These are phyloP conservation scores for Beroe ovata DNA, from an alignment of 37 sponge, comb jelly and placozoan species.

Conservation along the genomic window DNA sequence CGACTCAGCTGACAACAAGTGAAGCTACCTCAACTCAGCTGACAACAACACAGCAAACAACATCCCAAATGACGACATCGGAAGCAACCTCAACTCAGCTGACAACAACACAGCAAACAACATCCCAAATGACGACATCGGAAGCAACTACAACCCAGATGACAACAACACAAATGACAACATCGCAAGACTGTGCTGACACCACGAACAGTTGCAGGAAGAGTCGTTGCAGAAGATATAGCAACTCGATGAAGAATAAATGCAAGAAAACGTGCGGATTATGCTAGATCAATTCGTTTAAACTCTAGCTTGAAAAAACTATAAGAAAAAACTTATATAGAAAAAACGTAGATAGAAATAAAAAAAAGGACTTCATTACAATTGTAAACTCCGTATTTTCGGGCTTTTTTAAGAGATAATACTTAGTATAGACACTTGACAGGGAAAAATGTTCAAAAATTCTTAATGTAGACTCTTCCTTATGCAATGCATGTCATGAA, in stretches of 20 bases:
- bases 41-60: not conserved
- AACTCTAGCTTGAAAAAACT: no score
- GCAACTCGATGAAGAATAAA: not conserved
- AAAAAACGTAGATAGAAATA: no score
- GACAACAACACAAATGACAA: not conserved
- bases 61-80: not conserved
- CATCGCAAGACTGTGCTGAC: not conserved
- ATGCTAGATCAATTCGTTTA: no score
- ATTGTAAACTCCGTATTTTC: no score
- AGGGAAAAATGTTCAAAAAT: no score
- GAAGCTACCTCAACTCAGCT: not conserved
- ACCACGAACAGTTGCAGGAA: not conserved
- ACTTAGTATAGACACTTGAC: no score
- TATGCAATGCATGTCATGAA: no score
- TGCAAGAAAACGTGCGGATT: not conserved
- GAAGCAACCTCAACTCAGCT: not conserved
- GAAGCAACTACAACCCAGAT: not conserved
- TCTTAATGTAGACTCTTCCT: no score
- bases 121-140: not conserved
- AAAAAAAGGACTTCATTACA: no score
- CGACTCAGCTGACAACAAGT: not conserved
- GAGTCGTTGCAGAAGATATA: not conserved
- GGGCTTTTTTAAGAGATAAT: no score
- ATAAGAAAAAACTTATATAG: no score
- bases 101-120: not conserved